Percentiles rank a stretch among this genome's conserved stretches.
phyloP scores from a whole-genome alignment of 2,888 invertebrate species.

The Thereva nobilitata region DNA sequence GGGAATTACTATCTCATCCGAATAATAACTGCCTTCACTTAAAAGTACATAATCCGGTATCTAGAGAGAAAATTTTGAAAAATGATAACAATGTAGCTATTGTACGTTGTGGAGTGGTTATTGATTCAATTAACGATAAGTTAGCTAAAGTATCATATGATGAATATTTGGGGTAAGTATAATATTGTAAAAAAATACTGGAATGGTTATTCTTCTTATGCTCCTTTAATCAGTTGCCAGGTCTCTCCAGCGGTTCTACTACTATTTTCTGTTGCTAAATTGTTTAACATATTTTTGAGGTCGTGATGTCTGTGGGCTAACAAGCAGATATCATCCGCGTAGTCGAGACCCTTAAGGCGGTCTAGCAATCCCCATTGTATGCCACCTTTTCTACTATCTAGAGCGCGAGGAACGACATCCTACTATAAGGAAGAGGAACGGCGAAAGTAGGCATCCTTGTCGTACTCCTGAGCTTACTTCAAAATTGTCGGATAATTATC shows the following conservation, averaged over 20 bases:
- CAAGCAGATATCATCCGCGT: too few species aligned
- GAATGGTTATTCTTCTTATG: not conserved
- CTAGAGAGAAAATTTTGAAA: not conserved
- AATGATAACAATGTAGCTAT: constrained; percentile 40
- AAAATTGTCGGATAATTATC: too few species aligned
- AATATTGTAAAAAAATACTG: constrained; percentile 2
- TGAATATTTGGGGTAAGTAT: constrained; percentile 47
- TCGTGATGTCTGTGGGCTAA: too few species aligned
- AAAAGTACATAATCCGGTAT: constrained; percentile 37
- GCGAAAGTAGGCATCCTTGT: too few species aligned
- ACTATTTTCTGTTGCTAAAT: too few species aligned
- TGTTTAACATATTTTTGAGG: too few species aligned
- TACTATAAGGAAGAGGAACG: too few species aligned
- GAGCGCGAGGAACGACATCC: too few species aligned
- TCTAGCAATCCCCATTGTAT: too few species aligned
- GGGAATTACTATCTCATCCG: constrained; percentile 45
- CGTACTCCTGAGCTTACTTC: too few species aligned
- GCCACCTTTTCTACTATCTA: too few species aligned
- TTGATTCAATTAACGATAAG: constrained; percentile 62
- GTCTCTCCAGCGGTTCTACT: not conserved
- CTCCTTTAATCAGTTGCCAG: not conserved
- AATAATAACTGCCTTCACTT: not conserved
- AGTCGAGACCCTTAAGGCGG: too few species aligned
- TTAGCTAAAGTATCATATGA: constrained; percentile 57
- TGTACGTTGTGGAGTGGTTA: constrained; percentile 64